Base-by-base conservation (phyloP, 2,797 vertebrate species). In the Melanotaenia pygmaea region DNA sequence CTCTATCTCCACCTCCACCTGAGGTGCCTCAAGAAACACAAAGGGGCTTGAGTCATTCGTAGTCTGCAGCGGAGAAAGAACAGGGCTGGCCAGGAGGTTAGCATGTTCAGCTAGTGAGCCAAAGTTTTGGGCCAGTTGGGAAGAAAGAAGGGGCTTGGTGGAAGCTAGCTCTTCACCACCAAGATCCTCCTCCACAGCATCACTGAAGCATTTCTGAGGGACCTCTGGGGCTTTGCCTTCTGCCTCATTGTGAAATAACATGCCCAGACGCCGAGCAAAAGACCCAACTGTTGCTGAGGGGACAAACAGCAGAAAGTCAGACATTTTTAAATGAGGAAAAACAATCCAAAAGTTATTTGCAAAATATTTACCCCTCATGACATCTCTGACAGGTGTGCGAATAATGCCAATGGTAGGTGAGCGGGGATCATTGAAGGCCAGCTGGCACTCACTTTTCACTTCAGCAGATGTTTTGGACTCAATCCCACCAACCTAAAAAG, bases 351-450 rank as follows among this genome's bases (percentile, higher is more conserved):
- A 30, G 0, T 5, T 4, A 1, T 59, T 62, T 10, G 45, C 1
- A 5, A 60, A 65, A 54, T 18, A 18, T 7, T 79, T 84, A 95
- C 94, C 89, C 87, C 88, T 92, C 89, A 94, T 84, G n/a, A 84
- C 79, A 4, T 94, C 91, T 77, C 94, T 94, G 75, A 90, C 68
- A 16, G 95, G 95, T 1, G 95, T 96, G 37, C 94, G 93, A 30
- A 59, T 47, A 28, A 96, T 65, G 1, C 90, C 93, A 35, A 87
- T 12, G 1, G 93, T 85, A 13, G 95, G 94, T 1, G 95, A 96
- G 14, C 95, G 92, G 0, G 94, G 94, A 82, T 96, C 95, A 35
- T 34, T 26, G 1, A 86, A 65, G 1, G 34, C 66, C 57, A 87
- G n/a, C 0, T 80, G 63, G 67, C 77, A 76, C 26, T 79, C 84